Base-by-base conservation (phyloP, 35 echinoderm and acorn worm species). In the Amphiura filiformis region DNA sequence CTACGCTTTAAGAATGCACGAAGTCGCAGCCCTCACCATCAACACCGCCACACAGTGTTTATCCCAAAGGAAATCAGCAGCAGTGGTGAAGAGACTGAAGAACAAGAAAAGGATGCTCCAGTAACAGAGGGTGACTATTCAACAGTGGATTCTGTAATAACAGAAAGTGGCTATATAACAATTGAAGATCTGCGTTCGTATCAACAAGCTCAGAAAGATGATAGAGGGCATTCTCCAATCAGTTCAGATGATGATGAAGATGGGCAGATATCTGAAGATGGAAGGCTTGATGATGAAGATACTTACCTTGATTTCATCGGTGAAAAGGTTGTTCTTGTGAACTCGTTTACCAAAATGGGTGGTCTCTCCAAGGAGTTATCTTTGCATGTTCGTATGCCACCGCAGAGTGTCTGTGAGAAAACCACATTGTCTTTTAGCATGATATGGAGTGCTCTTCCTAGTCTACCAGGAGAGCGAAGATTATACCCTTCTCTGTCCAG, bases 291-390 rank as follows among this genome's bases (percentile, higher is more conserved):
- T 52, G 44, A 28, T 1, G 81, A 83, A 52, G 14, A 39, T 47
- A 23, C 41, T 30, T 83, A 83, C 40, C 23, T 83, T 26, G 81
- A 83, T n/a, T 17, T 83, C 31, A 47, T 49, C 23, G 81, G 81
- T 12, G 81, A 83, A 47, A 83, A 32, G 5, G 44, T 56, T 3
- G 42, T 83, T 33, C 40, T 83, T 31, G 52, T 56, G 39, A 39
- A 34, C 32, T 47, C 22, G 31, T 39, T 83, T 1, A 47, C 40
- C 34, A 83, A 49, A 41, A 83, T 83, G 26, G 81, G 81, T 0
- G 52, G 34, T 39, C 34, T 47, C 32, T 34, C 81, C 81, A 83
- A 83, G 81, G 39, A 83, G 42, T 41, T 83, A 31, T 83, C 81
- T 28, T 34, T 47, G 31, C 81, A 83, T 56, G 31, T 83, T 0